phyloP scores from a whole-genome alignment of 2,113 vertebrate genomes.

The Phrynosoma blainvillii region DNA sequence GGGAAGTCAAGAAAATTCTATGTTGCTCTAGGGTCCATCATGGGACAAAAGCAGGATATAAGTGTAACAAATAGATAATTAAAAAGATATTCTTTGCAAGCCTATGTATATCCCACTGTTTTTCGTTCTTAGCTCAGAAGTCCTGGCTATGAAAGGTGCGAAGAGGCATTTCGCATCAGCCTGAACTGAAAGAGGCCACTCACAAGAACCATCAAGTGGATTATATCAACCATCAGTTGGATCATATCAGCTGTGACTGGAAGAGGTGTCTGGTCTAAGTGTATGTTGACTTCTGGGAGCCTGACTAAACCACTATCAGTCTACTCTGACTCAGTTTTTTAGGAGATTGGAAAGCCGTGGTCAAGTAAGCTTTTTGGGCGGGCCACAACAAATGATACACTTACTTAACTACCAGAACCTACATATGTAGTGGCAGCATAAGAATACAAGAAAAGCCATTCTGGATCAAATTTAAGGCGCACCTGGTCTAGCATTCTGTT shows the following conservation, averaged over 20 bases:
- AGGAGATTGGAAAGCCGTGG: neutral
- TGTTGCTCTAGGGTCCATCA: neutral
- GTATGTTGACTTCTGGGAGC: neutral
- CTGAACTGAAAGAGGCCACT: too few relatives aligned
- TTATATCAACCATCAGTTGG: too few relatives aligned
- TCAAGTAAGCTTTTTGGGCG: neutral
- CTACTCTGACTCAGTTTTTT: neutral
- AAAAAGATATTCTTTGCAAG: neutral
- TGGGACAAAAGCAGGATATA: neutral
- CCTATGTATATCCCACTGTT: neutral
- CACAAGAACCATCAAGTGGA: neutral
- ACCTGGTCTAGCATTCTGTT: too few relatives aligned
- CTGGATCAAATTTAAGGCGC: too few relatives aligned
- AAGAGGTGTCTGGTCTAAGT: neutral
- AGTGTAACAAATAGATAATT: neutral
- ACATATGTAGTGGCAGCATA: neutral
- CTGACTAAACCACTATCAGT: neutral
- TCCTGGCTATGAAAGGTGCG: neutral
- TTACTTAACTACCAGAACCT: neutral
- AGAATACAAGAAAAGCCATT: too few relatives aligned
- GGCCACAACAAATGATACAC: neutral
- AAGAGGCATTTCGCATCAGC: neutral
- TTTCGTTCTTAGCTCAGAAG: neutral
- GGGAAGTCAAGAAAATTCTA: neutral
- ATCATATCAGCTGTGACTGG: neutral